phyloP scores from a whole-genome alignment of 2,888 invertebrate genomes.

The Melinaea menophilus region DNA sequence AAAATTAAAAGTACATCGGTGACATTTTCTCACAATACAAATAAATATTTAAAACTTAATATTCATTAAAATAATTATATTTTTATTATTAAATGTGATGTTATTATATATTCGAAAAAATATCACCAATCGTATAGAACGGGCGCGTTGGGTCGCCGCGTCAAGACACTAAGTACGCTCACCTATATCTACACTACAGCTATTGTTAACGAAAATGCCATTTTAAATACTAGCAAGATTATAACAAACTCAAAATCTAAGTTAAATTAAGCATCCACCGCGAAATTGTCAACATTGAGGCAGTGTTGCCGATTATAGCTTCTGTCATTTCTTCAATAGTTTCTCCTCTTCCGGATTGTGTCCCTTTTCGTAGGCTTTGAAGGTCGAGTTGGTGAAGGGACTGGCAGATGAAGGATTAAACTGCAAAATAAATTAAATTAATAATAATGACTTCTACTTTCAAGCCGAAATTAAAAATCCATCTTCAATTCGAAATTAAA shows the following conservation, averaged over 20 bases:
- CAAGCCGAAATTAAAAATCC: background rate
- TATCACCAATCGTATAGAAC: no score
- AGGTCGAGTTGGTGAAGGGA: constrained; percentile 53
- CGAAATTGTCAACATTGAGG: constrained; percentile 29
- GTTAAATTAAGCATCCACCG: constrained; percentile 31
- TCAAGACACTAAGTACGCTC: background rate
- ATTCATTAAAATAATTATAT: no score
- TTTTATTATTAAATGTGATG: no score
- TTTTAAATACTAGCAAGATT: constrained; percentile 7
- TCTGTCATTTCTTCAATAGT: constrained; percentile 58
- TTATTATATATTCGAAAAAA: no score
- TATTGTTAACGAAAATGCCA: constrained; percentile 2
- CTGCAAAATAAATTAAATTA: constrained; percentile 40
- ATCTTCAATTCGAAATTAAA: no score
- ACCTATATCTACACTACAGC: background rate
- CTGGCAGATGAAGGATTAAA: constrained; percentile 52
- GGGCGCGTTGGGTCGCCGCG: no score
- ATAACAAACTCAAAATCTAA: constrained; percentile 20
- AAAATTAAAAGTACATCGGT: no score
- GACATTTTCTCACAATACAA: no score
- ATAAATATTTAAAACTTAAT: no score
- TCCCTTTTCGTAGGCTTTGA: constrained; percentile 44
- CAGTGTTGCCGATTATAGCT: constrained; percentile 34
- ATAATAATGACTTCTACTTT: background rate
- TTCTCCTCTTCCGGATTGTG: constrained; percentile 58